Evolutionary conservation across 2,888 invertebrate genomes (phyloP).

Genomic region (Erannis defoliaria): DNA sequence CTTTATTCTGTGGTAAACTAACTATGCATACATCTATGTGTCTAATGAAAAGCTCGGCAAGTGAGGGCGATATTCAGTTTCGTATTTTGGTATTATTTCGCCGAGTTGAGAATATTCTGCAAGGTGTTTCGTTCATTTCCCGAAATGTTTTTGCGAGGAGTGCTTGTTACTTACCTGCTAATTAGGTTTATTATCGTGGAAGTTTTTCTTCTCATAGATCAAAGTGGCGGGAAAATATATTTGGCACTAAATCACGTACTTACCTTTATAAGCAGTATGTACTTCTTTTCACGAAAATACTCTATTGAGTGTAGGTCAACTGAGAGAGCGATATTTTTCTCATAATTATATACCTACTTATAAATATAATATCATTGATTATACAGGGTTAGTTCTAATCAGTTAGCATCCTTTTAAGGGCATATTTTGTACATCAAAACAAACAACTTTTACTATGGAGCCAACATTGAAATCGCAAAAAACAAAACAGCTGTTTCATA

Average conservation of each 20-base stretch:
- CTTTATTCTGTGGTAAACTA: background rate
- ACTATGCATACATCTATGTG: background rate
- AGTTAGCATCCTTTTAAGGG: too few relatives aligned
- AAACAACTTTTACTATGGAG: too few relatives aligned
- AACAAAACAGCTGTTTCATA: too few relatives aligned
- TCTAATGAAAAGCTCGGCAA: constrained; percentile 2
- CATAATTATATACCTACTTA: too few relatives aligned
- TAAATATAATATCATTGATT: too few relatives aligned
- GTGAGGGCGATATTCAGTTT: background rate
- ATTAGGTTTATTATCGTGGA: constrained; percentile 10
- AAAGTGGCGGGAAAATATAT: background rate
- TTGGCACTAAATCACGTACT: background rate
- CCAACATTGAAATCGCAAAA: too few relatives aligned
- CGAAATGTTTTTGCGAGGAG: constrained; percentile 9
- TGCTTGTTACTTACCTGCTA: constrained; percentile 14
- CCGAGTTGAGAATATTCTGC: background rate
- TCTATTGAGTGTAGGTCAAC: too few relatives aligned
- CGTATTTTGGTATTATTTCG: background rate
- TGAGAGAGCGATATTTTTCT: too few relatives aligned
- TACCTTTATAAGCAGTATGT: background rate
- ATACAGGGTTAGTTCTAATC: too few relatives aligned
- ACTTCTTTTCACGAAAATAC: background rate
- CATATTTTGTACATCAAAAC: too few relatives aligned
- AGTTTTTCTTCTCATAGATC: constrained; percentile 15
- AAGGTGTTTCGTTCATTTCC: constrained; percentile 1